These are phyloP conservation scores for Nicator chloris DNA, from an alignment of 2,113 vertebrate species.

Conservation along the genomic window DNA sequence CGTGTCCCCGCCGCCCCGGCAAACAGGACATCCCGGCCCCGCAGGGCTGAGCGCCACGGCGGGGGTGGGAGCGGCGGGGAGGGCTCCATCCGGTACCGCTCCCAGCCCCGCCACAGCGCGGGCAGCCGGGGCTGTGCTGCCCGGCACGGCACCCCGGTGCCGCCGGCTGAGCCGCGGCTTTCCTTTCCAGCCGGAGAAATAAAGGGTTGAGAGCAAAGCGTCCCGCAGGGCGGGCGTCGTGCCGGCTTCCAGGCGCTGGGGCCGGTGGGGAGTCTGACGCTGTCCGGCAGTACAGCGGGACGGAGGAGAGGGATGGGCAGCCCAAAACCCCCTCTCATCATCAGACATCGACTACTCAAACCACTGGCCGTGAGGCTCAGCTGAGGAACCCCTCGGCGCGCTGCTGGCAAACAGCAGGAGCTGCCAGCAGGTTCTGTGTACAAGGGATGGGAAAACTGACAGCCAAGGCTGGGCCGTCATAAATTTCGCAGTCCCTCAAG, in stretches of 20 bases:
- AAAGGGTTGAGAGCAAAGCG: accelerated
- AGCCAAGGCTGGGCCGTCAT: not conserved
- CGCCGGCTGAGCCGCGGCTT: not conserved
- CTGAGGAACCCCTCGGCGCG: not conserved
- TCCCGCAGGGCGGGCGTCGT: not conserved
- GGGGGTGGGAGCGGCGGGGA: not conserved
- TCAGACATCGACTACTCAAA: accelerated
- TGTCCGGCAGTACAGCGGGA: not conserved
- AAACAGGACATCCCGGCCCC: not conserved
- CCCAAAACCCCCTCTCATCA: too few relatives aligned
- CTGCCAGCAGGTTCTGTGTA: not conserved
- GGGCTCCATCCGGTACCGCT: not conserved
- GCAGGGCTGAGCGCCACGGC: not conserved
- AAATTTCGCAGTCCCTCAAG: not conserved
- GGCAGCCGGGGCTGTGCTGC: not conserved
- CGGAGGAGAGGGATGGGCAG: not conserved
- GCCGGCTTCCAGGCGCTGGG: not conserved
- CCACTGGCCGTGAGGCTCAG: not conserved
- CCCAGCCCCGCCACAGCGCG: not conserved
- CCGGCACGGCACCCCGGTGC: accelerated
- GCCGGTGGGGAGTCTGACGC: accelerated
- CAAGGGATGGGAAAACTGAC: not conserved
- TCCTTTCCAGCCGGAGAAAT: accelerated
- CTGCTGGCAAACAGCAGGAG: accelerated
- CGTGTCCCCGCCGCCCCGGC: not conserved